Base-by-base conservation (phyloP, 92 coral and sea anemone genomes). In the Montipora capitata region DNA sequence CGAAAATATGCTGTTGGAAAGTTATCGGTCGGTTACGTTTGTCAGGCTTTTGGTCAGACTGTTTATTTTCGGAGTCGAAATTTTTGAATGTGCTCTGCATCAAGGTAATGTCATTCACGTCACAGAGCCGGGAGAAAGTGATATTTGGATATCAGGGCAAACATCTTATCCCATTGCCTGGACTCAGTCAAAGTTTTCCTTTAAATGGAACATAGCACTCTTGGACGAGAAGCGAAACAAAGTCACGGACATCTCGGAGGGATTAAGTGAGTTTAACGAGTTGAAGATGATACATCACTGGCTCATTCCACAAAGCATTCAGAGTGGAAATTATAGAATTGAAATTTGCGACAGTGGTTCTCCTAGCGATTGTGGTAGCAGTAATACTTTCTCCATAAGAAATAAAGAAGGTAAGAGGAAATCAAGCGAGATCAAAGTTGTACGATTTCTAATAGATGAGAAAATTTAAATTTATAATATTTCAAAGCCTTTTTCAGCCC, bases 121-220 rank as follows among this genome's bases (percentile, higher is more conserved):
- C 40, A 76, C 78, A 11, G 93, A 93, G 42, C 98, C 98, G 13
- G 82, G 40, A 15, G 81, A 61, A 40, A 84, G 72, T 0, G 89
- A 89, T 2, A 42, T 89, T 27, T 95, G 98, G 98, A 52, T 43
- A 43, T 44, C 77, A 0, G 94, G 91, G 12, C 86, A 79, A n/a
- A 87, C 43, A 64, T 88, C 94, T 9, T 85, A 88, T 74, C 74
- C 63, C 2, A 93, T 95, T 38, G 59, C 92, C 63, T 95, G 98
- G 98, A 74, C 88, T 68, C 98, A 95, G 73, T 75, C 92, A 8
- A 88, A 83, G 10, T 78, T 62, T 40, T 78, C 88, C 12, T 95
- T 95, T 63, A 80, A 90, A 62, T 95, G 98, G 98, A 72, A 95
- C 48, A 88, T 95, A 49, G 90, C 84, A 35, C 59, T 94, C 10